Percentiles rank a stretch among this genome's conserved stretches.
Evolutionary conservation across 2,888 invertebrate genomes (phyloP).

Genomic region (Bimastos eiseni): DNA sequence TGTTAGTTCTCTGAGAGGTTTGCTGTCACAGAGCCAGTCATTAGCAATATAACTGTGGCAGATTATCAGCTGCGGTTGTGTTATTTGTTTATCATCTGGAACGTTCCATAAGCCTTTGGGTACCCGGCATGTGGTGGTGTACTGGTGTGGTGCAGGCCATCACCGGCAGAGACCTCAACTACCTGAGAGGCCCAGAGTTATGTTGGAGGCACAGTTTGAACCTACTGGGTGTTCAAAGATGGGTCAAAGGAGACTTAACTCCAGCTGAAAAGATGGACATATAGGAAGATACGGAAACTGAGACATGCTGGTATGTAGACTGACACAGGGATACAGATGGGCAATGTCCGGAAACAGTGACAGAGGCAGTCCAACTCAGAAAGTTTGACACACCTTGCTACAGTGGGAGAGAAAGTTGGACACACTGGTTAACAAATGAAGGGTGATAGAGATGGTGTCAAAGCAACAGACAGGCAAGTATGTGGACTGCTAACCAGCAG

Average conservation of each 20-base stretch:
- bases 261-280: too few species aligned
- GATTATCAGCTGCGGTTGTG: not conserved
- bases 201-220: not conserved
- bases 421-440: too few species aligned
- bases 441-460: too few species aligned
- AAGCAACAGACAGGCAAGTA: not conserved
- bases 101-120: too few species aligned
- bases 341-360: not conserved
- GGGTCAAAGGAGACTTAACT: too few species aligned
- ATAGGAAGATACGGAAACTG: too few species aligned
- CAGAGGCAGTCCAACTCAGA: not conserved
- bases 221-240: not conserved
- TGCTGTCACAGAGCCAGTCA: not conserved
- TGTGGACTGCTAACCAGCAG: not conserved
- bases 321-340: too few species aligned
- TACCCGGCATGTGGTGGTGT: not conserved
- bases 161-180: not conserved
- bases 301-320: too few species aligned
- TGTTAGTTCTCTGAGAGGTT: not conserved
- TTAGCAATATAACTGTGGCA: not conserved
- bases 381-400: not conserved
- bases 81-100: constrained; percentile 13
- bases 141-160: not conserved
- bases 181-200: not conserved
- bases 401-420: not conserved